These are phyloP conservation scores for Astur gentilis DNA, from an alignment of 2,113 vertebrate species.

Conservation along the genomic window DNA sequence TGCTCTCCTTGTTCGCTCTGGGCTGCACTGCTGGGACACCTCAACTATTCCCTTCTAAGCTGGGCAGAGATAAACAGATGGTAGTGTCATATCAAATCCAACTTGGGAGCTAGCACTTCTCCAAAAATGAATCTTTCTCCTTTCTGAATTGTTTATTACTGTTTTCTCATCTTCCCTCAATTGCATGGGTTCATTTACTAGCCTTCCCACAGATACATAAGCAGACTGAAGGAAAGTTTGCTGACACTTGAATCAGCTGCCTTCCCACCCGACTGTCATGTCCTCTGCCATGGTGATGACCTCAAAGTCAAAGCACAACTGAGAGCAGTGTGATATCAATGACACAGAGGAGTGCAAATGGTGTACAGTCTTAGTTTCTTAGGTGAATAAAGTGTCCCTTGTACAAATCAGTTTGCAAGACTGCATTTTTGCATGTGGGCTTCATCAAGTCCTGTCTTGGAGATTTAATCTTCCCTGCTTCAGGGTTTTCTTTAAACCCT, in stretches of 20 bases:
- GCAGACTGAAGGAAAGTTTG: background rate
- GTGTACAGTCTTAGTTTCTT: background rate
- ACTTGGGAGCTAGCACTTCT: background rate
- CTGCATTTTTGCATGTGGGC: background rate
- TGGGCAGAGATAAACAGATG: background rate
- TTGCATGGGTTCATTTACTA: background rate
- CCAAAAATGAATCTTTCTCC: background rate
- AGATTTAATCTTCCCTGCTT: background rate
- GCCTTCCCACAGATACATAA: background rate
- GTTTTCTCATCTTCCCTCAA: background rate
- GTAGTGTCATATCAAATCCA: background rate
- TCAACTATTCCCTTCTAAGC: background rate
- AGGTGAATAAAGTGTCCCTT: background rate
- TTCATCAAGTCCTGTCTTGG: background rate
- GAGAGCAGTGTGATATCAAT: background rate
- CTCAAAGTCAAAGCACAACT: background rate
- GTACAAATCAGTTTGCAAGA: background rate
- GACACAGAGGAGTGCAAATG: background rate
- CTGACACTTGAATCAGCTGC: background rate
- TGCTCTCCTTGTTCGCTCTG: background rate
- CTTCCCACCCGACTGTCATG: background rate
- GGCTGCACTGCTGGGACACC: background rate
- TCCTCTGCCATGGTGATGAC: background rate
- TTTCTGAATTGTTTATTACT: background rate
- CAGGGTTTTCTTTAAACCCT: background rate